Conservation (phyloP, 2,888 invertebrate genomes). For the Chloromyia formosa region DNA sequence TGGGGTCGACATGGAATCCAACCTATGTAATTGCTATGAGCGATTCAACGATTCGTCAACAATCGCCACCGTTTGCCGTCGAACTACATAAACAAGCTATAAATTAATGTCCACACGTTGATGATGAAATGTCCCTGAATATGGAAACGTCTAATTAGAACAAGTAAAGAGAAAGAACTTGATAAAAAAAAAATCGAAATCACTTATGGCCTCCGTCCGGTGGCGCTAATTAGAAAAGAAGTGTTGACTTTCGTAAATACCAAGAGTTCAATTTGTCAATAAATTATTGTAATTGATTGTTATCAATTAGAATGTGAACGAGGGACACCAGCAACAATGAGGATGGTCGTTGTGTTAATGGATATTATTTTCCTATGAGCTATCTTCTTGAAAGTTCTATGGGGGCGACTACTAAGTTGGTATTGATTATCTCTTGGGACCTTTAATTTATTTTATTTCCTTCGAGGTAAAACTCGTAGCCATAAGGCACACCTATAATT, state of each 20-base stretch:
- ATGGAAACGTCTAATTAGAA: constrained; percentile 35
- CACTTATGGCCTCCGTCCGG: neutral
- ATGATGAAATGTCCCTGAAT: neutral
- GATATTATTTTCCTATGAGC: constrained; percentile 18
- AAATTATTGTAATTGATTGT: constrained; percentile 51
- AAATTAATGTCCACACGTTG: neutral
- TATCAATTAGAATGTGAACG: constrained; percentile 45
- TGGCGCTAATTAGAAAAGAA: constrained; percentile 46
- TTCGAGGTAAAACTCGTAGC: no score
- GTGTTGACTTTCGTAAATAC: constrained; percentile 50
- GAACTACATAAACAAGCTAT: neutral
- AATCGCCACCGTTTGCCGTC: neutral
- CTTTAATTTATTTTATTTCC: no score
- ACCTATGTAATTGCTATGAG: constrained; percentile 19
- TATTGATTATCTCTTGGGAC: no score
- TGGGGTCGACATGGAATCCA: neutral
- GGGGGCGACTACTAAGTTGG: no score
- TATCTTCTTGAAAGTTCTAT: no score
- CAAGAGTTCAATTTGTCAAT: constrained; percentile 46
- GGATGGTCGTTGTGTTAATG: constrained; percentile 27
- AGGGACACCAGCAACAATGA: neutral
- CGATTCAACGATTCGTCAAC: constrained; percentile 16
- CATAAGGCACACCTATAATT: no score
- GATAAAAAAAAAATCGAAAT: neutral
- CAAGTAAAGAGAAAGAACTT: constrained; percentile 2